phyloP scores from a whole-genome alignment of 2,113 vertebrate species.

The Petromus typicus region DNA sequence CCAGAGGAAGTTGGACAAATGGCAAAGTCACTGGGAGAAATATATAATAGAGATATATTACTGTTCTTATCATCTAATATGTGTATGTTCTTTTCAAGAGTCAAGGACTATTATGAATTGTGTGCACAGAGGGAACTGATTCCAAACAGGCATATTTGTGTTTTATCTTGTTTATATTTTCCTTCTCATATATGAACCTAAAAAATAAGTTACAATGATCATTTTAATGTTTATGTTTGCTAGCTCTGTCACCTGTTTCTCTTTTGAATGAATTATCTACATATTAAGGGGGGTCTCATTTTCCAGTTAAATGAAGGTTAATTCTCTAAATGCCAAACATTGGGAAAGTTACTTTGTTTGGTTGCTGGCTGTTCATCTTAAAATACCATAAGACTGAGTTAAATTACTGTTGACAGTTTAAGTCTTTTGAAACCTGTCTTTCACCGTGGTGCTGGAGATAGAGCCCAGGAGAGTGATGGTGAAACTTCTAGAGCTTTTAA shows the following conservation, averaged over 20 bases:
- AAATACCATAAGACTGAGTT: background rate
- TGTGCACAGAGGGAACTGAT: background rate
- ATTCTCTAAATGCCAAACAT: background rate
- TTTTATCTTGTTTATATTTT: background rate
- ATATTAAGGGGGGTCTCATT: background rate
- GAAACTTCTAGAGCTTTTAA: background rate
- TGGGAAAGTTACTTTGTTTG: background rate
- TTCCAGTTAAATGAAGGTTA: conserved; percentile 1
- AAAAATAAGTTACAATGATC: conserved; percentile 29
- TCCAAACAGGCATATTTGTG: background rate
- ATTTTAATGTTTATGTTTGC: conserved; percentile 5
- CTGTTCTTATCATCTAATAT: conserved; percentile 12
- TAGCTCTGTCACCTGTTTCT: conserved; percentile 40
- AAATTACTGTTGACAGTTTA: background rate
- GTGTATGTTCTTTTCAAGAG: background rate
- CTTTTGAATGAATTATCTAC: conserved; percentile 39
- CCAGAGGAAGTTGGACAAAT: background rate
- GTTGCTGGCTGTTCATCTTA: background rate
- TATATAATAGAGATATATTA: background rate
- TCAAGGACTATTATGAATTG: background rate
- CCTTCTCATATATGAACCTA: background rate
- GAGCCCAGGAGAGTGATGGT: background rate
- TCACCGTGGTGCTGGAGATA: background rate
- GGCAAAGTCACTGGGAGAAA: background rate
- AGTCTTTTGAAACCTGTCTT: background rate